Evolutionary conservation across 2,888 invertebrate species (phyloP), one percentile per base, ranked within the genome.

Genomic region (Acanthosepion lycidas): DNA sequence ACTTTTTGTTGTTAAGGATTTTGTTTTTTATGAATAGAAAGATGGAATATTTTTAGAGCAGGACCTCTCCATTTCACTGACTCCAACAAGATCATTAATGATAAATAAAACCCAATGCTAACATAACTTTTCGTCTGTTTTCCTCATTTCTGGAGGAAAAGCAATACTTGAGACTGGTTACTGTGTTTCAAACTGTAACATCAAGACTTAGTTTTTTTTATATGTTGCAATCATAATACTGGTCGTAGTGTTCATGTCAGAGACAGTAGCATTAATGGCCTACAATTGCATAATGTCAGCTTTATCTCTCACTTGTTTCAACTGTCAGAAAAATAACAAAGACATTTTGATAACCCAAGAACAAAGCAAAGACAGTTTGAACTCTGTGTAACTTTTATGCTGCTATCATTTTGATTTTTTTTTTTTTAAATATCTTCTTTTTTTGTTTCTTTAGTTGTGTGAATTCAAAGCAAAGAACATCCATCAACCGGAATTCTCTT

Each of bases 281-380:
- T 78, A 78, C n/a, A 78, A 78, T 78, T n/a, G 78, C 23, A n/a
- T 5, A 64, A 64, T 78, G 78, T n/a, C 78, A n/a, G n/a, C 78
- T 78, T n/a, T 78, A n/a, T 78, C n/a, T 78, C n/a, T 59, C 59
- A 23, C 23, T 59, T 59, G 23, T 0, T 78, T 78, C n/a, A 78
- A n/a, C 78, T 78, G 78, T 78, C 78, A 78, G n/a, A 78, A 78
- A 78, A 78, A 78, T 78, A 78, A 33, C n/a, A n/a, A n/a, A 78
- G 78, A 15, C 78, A 78, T n/a, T 78, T 78, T 78, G 78, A n/a
- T 78, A 78, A 78, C 78, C 78, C 78, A 78, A 78, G n/a, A n/a
- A n/a, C n/a, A 78, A 78, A 78, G 59, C 59, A 59, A 78, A 78
- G 78, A 78, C n/a, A n/a, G n/a, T n/a, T n/a, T 33, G n/a, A 78